Evolutionary conservation across 2,888 invertebrate species (phyloP), one percentile per base, ranked within the genome.

Genomic region (Aleiodes alternator): DNA sequence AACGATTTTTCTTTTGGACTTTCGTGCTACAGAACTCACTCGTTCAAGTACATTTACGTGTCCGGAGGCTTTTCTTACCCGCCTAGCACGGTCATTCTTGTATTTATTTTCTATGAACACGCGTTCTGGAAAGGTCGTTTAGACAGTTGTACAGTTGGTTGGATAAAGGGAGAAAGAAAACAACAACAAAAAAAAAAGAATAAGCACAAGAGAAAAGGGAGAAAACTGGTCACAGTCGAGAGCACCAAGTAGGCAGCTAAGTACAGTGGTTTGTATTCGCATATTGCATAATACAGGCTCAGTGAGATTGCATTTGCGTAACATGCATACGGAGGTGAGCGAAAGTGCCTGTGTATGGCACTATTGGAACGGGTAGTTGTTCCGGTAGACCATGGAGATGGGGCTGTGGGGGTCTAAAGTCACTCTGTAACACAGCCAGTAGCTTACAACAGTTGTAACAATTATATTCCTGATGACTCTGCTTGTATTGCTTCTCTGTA

Each of bases 351-450:
- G 81, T 76, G 73, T 76, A 72, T 64, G 16, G 64, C 80, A 70
- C 80, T 79, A 82, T 84, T 82, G 84, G 82, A 83, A 84, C 83
- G 84, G 80, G 79, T 79, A 82, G 81, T 82, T 81, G 83, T 81
- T 82, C 77, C 80, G 76, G 76, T 78, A 61, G 53, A 53, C 69
- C 50, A 64, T 14, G 55, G 80, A 81, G 80, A 78, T 76, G 80
- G 80, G 80, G 78, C 78, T 43, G 73, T 29, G 1, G 75, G 68
- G 78, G 78, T 79, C 78, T 82, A 14, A 82, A 81, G 80, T 81
- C 81, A 81, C 81, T 81, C 78, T 23, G 80, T 78, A 81, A 82
- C 80, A 80, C 83, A 73, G 23, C 79, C 56, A 55, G 55, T 72
- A 34, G 43, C 73, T 73, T 73, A 78, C 79, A 43, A 59, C 75